phyloP scores from a whole-genome alignment of 2,888 invertebrate species.

The Trichopria drosophilae region DNA sequence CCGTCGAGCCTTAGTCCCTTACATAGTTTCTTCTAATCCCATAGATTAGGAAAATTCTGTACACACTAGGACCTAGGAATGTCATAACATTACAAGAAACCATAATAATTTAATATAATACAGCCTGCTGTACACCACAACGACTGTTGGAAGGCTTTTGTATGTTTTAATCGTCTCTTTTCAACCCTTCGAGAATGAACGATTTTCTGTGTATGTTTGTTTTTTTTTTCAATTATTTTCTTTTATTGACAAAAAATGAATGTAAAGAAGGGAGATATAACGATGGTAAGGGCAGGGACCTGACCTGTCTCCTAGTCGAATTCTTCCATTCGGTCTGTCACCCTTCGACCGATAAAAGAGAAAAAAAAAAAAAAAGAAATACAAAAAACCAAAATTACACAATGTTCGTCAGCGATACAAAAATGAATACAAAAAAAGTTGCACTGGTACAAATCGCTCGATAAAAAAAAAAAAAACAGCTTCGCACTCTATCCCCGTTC shows the following conservation, averaged over 20 bases:
- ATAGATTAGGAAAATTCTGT: slow-evolving; percentile 46
- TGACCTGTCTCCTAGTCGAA: slow-evolving; percentile 19
- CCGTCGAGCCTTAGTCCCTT: slow-evolving; percentile 29
- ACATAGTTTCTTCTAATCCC: slow-evolving; percentile 46
- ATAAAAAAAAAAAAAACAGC: slow-evolving; percentile 20
- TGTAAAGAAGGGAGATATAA: slow-evolving; percentile 35
- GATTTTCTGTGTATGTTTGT: slow-evolving; percentile 20
- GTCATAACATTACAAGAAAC: slow-evolving; percentile 55
- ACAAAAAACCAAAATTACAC: slow-evolving; percentile 15
- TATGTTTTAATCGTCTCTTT: not conserved
- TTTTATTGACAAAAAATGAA: slow-evolving; percentile 36
- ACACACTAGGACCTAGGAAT: slow-evolving; percentile 44
- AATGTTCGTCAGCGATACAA: too few species aligned
- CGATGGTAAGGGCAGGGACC: slow-evolving; percentile 35
- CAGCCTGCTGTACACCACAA: slow-evolving; percentile 57
- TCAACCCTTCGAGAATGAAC: not conserved
- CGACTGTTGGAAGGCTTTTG: slow-evolving; percentile 22
- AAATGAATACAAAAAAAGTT: slow-evolving; percentile 11
- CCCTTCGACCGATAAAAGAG: not conserved
- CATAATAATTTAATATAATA: slow-evolving; percentile 58
- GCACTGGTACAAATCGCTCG: slow-evolving; percentile 5
- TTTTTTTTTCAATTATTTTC: slow-evolving; percentile 32
- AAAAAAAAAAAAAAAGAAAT: slow-evolving; percentile 11
- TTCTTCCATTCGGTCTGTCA: not conserved
- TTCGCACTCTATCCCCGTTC: slow-evolving; percentile 34